phyloP scores from a whole-genome alignment of 2,797 vertebrate species.

The Etheostoma nigrum region DNA sequence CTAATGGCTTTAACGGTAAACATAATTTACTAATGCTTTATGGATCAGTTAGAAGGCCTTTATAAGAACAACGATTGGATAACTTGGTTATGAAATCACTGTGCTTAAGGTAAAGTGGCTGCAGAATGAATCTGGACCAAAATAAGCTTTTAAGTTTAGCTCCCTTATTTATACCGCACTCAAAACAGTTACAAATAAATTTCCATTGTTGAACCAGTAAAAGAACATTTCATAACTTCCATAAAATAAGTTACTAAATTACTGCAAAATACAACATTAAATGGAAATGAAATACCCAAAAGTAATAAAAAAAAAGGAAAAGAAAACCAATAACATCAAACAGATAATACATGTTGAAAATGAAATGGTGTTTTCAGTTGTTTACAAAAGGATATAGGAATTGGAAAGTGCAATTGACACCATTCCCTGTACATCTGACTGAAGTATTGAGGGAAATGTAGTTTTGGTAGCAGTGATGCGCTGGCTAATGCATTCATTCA shows the following conservation, averaged over 20 bases:
- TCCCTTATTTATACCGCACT: neutral
- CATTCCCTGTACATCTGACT: too few relatives aligned
- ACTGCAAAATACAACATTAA: neutral
- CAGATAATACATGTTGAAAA: neutral
- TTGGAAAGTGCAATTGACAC: too few relatives aligned
- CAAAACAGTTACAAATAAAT: too few relatives aligned
- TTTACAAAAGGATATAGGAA: too few relatives aligned
- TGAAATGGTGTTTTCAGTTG: too few relatives aligned
- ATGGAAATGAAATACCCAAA: too few relatives aligned
- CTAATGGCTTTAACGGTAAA: neutral
- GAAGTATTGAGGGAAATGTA: too few relatives aligned
- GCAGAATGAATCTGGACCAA: neutral
- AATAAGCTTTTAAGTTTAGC: too few relatives aligned
- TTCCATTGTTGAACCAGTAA: too few relatives aligned
- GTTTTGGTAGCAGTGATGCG: too few relatives aligned
- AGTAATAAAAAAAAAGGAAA: too few relatives aligned
- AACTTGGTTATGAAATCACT: neutral
- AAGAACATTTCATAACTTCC: neutral
- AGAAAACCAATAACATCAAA: neutral
- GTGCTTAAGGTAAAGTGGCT: neutral
- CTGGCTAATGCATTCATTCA: too few relatives aligned
- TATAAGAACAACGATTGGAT: neutral
- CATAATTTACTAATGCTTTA: neutral
- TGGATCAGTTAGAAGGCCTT: neutral
- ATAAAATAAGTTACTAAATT: neutral